Conservation (phyloP, 2,888 invertebrate species). For the Pyrrhia umbra region DNA sequence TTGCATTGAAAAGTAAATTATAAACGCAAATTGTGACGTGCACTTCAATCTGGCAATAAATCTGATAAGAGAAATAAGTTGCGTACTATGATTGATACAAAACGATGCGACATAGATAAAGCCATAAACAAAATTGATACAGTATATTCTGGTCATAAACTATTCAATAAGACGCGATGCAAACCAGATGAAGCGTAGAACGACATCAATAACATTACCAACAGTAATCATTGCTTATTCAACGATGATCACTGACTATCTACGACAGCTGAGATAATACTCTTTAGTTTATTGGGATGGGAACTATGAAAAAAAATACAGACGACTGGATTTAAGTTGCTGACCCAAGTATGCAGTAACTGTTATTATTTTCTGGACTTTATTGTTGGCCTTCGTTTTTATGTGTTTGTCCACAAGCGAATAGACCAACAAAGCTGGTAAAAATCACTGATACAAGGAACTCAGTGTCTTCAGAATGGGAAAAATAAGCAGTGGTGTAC, state of each 20-base stretch:
- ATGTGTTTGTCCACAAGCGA: conserved; percentile 35
- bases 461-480: conserved; percentile 34
- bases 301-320: not conserved
- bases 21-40: not conserved
- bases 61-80: not conserved
- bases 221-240: conserved; percentile 18
- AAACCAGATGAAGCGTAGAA: conserved; percentile 42
- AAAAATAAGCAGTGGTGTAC: conserved; percentile 50
- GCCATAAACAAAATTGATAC: conserved; percentile 18
- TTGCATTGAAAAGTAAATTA: not conserved
- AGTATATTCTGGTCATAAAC: conserved; percentile 10
- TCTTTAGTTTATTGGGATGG: not conserved
- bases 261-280: not conserved
- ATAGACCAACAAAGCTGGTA: conserved; percentile 28
- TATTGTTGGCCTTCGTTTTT: conserved; percentile 43
- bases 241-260: conserved; percentile 5
- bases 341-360: conserved; percentile 8
- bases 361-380: conserved; percentile 34
- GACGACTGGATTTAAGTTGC: not conserved
- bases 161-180: conserved; percentile 31
- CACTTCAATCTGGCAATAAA: not conserved
- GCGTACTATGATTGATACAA: conserved; percentile 9
- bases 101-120: conserved; percentile 27
- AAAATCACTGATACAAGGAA: conserved; percentile 38
- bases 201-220: conserved; percentile 21